These are phyloP conservation scores for Solenopsis invicta DNA, from an alignment of 1,140 invertebrate genomes.

Conservation along the genomic window DNA sequence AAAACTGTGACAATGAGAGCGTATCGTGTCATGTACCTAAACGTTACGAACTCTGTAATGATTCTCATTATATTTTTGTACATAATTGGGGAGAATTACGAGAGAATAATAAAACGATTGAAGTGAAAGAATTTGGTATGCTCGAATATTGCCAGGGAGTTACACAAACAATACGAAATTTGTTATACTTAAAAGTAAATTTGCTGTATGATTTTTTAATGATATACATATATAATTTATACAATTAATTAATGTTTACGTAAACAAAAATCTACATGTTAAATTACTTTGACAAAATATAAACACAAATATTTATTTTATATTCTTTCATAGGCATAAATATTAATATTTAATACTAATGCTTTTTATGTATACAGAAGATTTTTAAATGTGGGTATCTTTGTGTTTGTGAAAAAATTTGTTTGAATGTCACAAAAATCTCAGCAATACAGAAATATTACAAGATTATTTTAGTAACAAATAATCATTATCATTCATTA, in stretches of 20 bases:
- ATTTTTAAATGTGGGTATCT: no score
- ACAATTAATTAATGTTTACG: not conserved
- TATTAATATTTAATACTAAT: no score
- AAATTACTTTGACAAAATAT: not conserved
- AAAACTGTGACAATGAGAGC: slow-evolving; percentile 54
- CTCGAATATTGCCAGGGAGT: not conserved
- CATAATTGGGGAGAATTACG: slow-evolving; percentile 81
- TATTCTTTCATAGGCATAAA: no score
- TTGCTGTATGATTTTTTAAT: not conserved
- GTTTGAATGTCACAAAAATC: no score
- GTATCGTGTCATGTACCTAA: slow-evolving; percentile 77
- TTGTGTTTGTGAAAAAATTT: no score
- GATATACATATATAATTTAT: not conserved
- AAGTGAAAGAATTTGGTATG: slow-evolving; percentile 59
- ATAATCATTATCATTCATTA: no score
- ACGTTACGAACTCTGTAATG: slow-evolving; percentile 80
- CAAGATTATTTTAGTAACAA: no score
- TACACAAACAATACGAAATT: not conserved
- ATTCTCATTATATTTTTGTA: slow-evolving; percentile 86
- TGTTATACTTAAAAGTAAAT: not conserved
- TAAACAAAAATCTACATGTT: not conserved
- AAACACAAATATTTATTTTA: not conserved
- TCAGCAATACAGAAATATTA: no score
- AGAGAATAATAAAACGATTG: slow-evolving; percentile 78
- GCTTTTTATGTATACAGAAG: no score